Evolutionary conservation across 2,797 vertebrate genomes (phyloP).

Genomic region (Chaunax sp.): DNA sequence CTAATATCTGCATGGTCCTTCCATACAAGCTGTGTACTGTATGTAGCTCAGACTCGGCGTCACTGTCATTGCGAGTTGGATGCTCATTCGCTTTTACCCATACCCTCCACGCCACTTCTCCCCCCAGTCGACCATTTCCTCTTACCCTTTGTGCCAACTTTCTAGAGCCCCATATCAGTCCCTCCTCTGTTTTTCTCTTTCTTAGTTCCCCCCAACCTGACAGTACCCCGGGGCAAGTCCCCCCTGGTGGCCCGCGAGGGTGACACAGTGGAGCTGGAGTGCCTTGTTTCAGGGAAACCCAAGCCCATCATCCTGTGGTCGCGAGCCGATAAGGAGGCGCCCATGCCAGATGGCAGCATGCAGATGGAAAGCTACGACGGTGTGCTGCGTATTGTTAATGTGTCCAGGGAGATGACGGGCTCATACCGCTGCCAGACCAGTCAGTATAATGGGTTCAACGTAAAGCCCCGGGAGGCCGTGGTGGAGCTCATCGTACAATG

Average conservation of each 20-base stretch:
- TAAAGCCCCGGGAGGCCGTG: conserved; percentile 93
- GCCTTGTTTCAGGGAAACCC: conserved; percentile 98
- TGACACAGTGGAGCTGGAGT: conserved; percentile 96
- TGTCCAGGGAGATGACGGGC: conserved; percentile 95
- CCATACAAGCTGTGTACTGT: conserved; percentile 60
- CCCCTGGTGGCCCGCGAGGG: conserved; percentile 94
- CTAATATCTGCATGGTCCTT: conserved; percentile 64
- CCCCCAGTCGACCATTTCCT: conserved; percentile 62
- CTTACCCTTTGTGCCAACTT: conserved; percentile 75
- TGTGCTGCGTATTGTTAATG: conserved; percentile 93
- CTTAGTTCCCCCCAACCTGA: conserved; percentile 97
- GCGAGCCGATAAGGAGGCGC: conserved; percentile 91
- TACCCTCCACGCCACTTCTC: conserved; percentile 38
- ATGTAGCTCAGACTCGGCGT: conserved; percentile 47
- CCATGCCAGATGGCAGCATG: conserved; percentile 94
- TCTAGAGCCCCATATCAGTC: conserved; percentile 90
- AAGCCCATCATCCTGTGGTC: conserved; percentile 99
- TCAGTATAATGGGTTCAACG: conserved; percentile 97
- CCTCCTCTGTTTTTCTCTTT: conserved; percentile 87
- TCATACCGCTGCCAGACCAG: conserved; percentile 97
- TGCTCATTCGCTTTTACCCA: conserved; percentile 61
- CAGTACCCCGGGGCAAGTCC: conserved; percentile 97
- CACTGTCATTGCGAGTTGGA: conserved; percentile 65
- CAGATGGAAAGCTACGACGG: conserved; percentile 97
- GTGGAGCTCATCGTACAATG: conserved; percentile 98